phyloP scores from a whole-genome alignment of 2,113 vertebrate species.

The Pipa parva region DNA sequence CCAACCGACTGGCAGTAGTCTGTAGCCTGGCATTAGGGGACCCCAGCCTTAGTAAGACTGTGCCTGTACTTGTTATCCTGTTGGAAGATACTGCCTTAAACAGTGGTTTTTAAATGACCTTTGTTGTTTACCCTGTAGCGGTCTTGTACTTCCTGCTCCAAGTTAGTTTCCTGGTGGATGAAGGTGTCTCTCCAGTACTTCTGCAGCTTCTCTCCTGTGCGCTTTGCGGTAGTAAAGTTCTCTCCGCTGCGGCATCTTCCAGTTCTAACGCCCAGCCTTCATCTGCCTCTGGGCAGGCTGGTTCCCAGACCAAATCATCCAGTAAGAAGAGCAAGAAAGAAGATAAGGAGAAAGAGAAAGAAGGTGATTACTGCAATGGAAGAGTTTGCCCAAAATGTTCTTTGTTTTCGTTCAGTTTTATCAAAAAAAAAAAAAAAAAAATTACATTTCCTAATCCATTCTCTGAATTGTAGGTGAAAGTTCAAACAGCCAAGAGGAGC shows the following conservation, averaged over 20 bases:
- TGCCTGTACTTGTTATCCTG: too few species aligned
- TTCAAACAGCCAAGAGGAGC: constrained; percentile 87
- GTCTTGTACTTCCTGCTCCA: constrained; percentile 96
- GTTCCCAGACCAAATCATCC: constrained; percentile 83
- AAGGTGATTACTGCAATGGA: constrained; percentile 74
- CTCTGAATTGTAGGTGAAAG: constrained; percentile 70
- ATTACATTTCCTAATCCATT: too few species aligned
- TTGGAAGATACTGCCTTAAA: too few species aligned
- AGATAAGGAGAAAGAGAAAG: constrained; percentile 94
- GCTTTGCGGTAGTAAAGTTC: constrained; percentile 92
- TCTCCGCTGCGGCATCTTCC: constrained; percentile 70
- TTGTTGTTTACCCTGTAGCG: constrained; percentile 58
- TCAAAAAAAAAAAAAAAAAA: too few species aligned
- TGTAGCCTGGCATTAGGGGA: too few species aligned
- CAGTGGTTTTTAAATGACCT: neutral
- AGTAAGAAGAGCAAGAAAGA: constrained; percentile 98
- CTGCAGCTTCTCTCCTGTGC: constrained; percentile 94
- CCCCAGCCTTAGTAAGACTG: too few species aligned
- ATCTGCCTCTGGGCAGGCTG: constrained; percentile 65
- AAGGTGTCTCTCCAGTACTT: constrained; percentile 90
- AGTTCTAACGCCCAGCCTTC: constrained; percentile 51
- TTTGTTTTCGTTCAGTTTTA: too few species aligned
- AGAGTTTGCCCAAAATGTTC: too few species aligned
- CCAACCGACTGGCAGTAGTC: too few species aligned
- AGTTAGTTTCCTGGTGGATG: constrained; percentile 96